Conservation (phyloP, 2,113 vertebrate species). For the Patagioenas fasciata region DNA sequence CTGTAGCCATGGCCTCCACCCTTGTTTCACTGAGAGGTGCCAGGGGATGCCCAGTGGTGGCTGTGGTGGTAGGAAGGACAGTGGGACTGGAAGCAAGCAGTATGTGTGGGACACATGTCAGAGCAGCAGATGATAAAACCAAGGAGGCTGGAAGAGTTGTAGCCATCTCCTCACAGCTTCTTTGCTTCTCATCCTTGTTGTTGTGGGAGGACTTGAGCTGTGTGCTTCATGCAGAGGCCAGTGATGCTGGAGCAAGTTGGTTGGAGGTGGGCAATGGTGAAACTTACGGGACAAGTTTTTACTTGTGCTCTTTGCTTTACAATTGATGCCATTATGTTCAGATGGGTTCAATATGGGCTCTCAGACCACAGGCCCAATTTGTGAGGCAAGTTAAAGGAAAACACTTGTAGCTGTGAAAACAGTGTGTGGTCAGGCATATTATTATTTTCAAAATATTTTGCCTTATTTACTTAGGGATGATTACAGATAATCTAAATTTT, state of each 20-base stretch:
- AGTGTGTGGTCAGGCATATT: not conserved
- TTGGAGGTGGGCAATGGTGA: not conserved
- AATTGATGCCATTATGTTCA: not conserved
- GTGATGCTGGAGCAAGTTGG: fast-evolving
- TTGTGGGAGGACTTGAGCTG: not conserved
- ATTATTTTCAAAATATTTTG: not conserved
- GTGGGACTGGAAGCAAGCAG: not conserved
- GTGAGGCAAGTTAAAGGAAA: not conserved
- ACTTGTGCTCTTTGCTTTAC: not conserved
- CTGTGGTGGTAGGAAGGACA: not conserved
- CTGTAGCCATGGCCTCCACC: not conserved
- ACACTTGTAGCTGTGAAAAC: not conserved
- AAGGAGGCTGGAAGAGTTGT: not conserved
- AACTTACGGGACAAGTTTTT: not conserved
- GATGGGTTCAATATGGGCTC: not conserved
- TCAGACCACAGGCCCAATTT: not conserved
- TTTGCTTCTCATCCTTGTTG: not conserved
- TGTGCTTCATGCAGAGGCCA: not conserved
- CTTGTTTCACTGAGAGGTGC: not conserved
- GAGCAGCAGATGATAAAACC: not conserved
- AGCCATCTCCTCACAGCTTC: not conserved
- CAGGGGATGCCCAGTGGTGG: not conserved
- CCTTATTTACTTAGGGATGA: not conserved
- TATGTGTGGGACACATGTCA: not conserved
- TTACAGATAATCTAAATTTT: not conserved